Percentiles rank a stretch among this genome's conserved stretches.
phyloP scores from a whole-genome alignment of 2,888 invertebrate species.

The Exephanes ischioxanthus region DNA sequence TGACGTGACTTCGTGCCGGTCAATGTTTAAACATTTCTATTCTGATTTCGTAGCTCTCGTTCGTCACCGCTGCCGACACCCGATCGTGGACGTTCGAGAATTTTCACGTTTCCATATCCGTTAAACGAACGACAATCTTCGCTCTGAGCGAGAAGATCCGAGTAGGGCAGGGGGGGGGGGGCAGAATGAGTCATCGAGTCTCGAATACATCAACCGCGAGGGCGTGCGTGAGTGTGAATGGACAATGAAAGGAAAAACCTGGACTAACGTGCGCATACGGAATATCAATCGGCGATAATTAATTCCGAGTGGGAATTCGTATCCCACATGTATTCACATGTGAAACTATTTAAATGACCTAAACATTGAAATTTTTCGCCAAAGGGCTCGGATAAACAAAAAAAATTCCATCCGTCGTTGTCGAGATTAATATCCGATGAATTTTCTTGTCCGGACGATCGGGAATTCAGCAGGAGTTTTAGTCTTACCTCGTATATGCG shows the following conservation, averaged over 20 bases:
- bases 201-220: constrained; percentile 31
- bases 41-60: constrained; percentile 51
- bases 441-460: neutral
- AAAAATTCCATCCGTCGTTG: too few species aligned
- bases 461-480: neutral
- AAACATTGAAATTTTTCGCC: too few species aligned
- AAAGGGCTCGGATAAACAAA: too few species aligned
- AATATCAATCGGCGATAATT: constrained; percentile 53
- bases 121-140: constrained; percentile 37
- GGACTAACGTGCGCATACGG: constrained; percentile 37
- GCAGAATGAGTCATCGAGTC: constrained; percentile 51
- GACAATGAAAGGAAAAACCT: constrained; percentile 59
- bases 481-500: neutral
- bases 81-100: constrained; percentile 43
- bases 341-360: neutral
- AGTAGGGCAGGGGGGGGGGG: neutral
- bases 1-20: neutral
- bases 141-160: constrained; percentile 37
- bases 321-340: neutral
- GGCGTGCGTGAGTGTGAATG: constrained; percentile 36
- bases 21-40: constrained; percentile 47
- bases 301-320: constrained; percentile 33
- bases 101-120: constrained; percentile 17
- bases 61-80: neutral
- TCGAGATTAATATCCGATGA: neutral